These are phyloP conservation scores for Calycopis cecrops DNA, from an alignment of 1,140 invertebrate genomes.

Conservation along the genomic window DNA sequence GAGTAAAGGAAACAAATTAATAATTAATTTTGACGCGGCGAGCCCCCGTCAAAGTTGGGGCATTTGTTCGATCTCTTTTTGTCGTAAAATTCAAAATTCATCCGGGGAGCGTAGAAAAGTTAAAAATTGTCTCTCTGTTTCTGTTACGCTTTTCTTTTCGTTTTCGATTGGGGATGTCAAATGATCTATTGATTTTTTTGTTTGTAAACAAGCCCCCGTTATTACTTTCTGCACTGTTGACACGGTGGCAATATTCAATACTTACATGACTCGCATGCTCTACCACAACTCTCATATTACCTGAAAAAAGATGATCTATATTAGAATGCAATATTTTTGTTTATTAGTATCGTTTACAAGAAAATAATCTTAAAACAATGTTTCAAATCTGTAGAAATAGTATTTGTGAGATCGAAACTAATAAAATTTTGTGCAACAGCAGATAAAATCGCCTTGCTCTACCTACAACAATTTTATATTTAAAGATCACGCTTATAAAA, in stretches of 20 bases:
- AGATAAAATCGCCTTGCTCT: neutral
- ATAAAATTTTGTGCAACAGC: too few species aligned
- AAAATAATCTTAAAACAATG: too few species aligned
- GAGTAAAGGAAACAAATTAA: constrained; percentile 56
- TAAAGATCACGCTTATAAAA: too few species aligned
- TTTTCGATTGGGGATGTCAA: constrained; percentile 15
- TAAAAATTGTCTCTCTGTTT: constrained; percentile 51
- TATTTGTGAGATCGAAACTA: too few species aligned
- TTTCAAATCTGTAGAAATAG: too few species aligned
- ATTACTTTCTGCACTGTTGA: neutral
- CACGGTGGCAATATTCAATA: constrained; percentile 5
- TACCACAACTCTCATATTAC: constrained; percentile 11
- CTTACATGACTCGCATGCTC: constrained; percentile 11
- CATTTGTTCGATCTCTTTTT: constrained; percentile 59
- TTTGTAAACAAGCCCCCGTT: constrained; percentile 4
- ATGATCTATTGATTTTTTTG: neutral
- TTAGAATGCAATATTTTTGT: neutral
- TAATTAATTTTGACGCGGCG: constrained; percentile 57
- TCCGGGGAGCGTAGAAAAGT: constrained; percentile 47
- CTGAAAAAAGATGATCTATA: constrained; percentile 13
- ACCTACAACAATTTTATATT: neutral
- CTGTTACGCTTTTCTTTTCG: constrained; percentile 23
- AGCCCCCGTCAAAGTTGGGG: constrained; percentile 43
- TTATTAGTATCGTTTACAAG: too few species aligned
- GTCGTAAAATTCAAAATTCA: constrained; percentile 63